These are phyloP conservation scores for Platysteira castanea DNA, from an alignment of 2,113 vertebrate species.

Conservation along the genomic window DNA sequence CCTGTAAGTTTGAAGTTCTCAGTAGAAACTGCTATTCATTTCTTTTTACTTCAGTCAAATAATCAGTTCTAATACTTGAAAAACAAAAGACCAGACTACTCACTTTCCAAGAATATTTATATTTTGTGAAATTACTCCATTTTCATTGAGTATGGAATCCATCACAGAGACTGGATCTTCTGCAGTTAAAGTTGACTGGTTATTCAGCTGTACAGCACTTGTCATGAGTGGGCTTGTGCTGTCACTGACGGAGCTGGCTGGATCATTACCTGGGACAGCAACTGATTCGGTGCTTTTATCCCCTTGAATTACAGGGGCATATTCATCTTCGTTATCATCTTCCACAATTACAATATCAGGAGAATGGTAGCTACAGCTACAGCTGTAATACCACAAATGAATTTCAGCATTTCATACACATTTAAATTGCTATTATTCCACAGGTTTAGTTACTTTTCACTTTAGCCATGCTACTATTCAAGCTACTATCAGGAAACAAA, in stretches of 20 bases:
- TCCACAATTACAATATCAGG: conserved; percentile 90
- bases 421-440: neutral
- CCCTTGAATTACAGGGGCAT: conserved; percentile 72
- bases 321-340: conserved; percentile 78
- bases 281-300: conserved; percentile 49
- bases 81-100: conserved; percentile 49
- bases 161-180: conserved; percentile 95
- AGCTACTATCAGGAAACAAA: neutral
- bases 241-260: conserved; percentile 29
- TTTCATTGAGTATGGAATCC: conserved; percentile 95
- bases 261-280: conserved; percentile 36
- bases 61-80: neutral
- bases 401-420: neutral
- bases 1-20: neutral
- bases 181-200: conserved; percentile 73
- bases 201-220: conserved; percentile 83
- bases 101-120: conserved; percentile 96
- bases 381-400: conserved; percentile 45
- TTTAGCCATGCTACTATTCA: neutral
- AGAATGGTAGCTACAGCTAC: conserved; percentile 50
- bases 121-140: conserved; percentile 87
- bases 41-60: neutral
- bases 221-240: conserved; percentile 68
- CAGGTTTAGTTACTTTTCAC: neutral
- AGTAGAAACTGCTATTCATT: neutral